Evolutionary conservation across 1,140 invertebrate genomes (phyloP), one percentile per base, ranked within the genome.

Genomic region (Lutraria rhynchaena): DNA sequence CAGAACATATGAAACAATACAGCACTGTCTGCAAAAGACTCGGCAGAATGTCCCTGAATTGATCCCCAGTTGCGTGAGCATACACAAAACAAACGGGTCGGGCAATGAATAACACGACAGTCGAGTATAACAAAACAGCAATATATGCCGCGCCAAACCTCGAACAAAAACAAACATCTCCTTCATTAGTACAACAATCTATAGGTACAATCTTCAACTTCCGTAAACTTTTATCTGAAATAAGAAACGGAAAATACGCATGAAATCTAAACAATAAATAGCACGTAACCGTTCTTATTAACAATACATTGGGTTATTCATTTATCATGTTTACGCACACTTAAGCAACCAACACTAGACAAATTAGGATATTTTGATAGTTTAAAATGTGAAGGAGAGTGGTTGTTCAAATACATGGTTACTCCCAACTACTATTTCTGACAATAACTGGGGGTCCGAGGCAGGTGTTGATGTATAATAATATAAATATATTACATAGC

Each of bases 11-110:
- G 35, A 77, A 77, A 41, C 60, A 55, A 33, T 55, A 77, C 49
- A 77, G 37, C 11, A 77, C 75, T 15, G 75, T 77, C 17, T 77
- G 60, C n/a, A 77, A 22, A 1, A 77, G 41, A 67, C 75, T 77
- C 3, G 75, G 75, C 11, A 77, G 31, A 13, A 77, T 77, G 31
- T 77, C 75, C 46, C 75, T 41, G 61, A 67, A 77, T 27, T 51
- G 27, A 0, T 49, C 61, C 1, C n/a, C 13, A 1, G 41, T 35
- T 41, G 33, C 31, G 22, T 35, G 24, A 24, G 60, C 41, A 49
- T 65, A 49, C 44, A 63, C 15, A 53, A 77, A 49, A 11, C 37
- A 24, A 15, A 22, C 31, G 9, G 75, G 75, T 13, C 75, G 60
- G 0, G 24, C 60, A 27, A 77, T 37, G 7, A 77, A 22, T 3